phyloP scores from a whole-genome alignment of 2,797 vertebrate species.

The Naso thynnoides region DNA sequence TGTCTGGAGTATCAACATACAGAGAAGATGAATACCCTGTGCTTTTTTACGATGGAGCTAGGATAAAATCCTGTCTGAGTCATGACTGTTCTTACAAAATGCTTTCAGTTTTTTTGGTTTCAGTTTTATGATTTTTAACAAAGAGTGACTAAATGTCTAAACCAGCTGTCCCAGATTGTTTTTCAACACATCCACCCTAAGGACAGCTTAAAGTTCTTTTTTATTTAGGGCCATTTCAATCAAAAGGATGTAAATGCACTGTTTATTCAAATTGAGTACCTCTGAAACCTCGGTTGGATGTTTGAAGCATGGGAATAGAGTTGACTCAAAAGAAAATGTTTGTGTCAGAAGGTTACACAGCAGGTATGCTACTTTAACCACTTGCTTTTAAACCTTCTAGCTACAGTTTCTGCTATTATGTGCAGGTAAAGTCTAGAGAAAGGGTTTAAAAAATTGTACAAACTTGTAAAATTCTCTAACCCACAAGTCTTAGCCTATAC shows the following conservation, averaged over 20 bases:
- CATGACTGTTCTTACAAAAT: conserved; percentile 62
- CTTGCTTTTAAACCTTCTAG: conserved; percentile 26
- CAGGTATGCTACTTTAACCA: conserved; percentile 57
- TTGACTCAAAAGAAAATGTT: conserved; percentile 55
- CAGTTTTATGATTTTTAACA: conserved; percentile 71
- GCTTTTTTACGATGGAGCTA: conserved; percentile 25
- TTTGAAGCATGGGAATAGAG: conserved; percentile 46
- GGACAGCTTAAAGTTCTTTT: conserved; percentile 30
- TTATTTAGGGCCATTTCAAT: conserved; percentile 58
- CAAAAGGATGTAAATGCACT: conserved; percentile 58
- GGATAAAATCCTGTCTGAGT: conserved; percentile 66
- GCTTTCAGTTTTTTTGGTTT: conserved; percentile 69
- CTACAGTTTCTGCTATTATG: conserved; percentile 43
- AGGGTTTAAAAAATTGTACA: conserved; percentile 24
- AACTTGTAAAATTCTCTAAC: conserved; percentile 46
- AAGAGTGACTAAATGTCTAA: conserved; percentile 70
- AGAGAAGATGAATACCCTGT: conserved; percentile 35
- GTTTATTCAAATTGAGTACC: conserved; percentile 64
- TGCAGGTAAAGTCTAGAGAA: conserved; percentile 30
- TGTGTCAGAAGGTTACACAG: conserved; percentile 50
- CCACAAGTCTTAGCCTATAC: conserved; percentile 47
- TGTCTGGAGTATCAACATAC: conserved; percentile 54
- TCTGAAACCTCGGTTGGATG: conserved; percentile 57
- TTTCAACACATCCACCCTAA: conserved; percentile 39
- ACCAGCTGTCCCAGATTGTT: conserved; percentile 74